A percentile compares a stretch with the other conserved stretches of the same genome.
Evolutionary conservation across 2,113 vertebrate genomes (phyloP).

Genomic region (Orthochromis indermauri): DNA sequence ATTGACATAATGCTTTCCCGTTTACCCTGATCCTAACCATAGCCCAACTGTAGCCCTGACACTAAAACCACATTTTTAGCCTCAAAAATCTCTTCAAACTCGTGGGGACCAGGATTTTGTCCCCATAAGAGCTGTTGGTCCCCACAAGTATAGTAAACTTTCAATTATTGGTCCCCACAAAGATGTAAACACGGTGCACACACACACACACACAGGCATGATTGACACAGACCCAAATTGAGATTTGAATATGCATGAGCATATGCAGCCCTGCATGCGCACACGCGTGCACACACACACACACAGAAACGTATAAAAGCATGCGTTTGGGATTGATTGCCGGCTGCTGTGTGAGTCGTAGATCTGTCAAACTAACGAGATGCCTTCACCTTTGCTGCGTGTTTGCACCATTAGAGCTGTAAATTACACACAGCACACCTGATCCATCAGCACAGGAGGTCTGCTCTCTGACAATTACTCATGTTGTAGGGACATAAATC

Average conservation of each 20-base stretch:
- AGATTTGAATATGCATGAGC: background rate
- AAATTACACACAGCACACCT: background rate
- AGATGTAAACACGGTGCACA: background rate
- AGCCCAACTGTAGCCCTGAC: background rate
- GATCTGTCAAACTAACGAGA: background rate
- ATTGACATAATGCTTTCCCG: background rate
- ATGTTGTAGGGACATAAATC: background rate
- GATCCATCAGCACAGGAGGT: background rate
- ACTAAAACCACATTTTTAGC: background rate
- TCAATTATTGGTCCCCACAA: background rate
- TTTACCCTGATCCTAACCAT: rapidly evolving
- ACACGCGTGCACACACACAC: background rate
- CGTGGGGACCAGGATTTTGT: background rate
- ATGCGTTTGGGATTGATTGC: background rate
- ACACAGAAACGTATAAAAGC: background rate
- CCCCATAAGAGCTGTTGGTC: background rate
- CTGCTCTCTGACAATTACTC: background rate
- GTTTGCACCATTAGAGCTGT: background rate
- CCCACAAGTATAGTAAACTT: background rate
- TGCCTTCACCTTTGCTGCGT: background rate
- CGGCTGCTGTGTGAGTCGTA: background rate
- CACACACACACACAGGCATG: background rate
- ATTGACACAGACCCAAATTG: background rate
- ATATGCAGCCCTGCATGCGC: background rate
- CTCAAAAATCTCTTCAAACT: background rate